Evolutionary conservation across 2,113 vertebrate genomes (phyloP).

Genomic region (Neolamprologus modestus): DNA sequence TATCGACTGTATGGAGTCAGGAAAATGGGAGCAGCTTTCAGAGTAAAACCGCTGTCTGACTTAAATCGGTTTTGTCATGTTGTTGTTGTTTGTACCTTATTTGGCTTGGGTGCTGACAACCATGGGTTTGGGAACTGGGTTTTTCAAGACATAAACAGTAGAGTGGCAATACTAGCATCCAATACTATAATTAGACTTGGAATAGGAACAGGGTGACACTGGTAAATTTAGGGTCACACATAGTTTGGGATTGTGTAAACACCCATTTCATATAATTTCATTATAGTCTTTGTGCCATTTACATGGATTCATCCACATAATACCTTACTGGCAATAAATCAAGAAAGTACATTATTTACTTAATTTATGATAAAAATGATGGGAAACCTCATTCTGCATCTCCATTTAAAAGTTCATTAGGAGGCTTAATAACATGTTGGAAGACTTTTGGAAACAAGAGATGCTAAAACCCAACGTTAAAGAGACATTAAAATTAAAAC

Average conservation of each 20-base stretch:
- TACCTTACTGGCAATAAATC: not conserved
- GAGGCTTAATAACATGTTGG: not conserved
- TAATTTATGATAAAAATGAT: not conserved
- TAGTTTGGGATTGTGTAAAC: not conserved
- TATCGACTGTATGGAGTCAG: constrained; percentile 31
- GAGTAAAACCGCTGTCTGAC: constrained; percentile 23
- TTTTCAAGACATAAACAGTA: constrained; percentile 9
- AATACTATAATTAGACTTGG: not conserved
- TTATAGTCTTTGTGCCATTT: not conserved
- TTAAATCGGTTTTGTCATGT: constrained; percentile 50
- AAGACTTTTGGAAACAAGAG: not conserved
- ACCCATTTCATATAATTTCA: not conserved
- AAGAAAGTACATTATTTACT: not conserved
- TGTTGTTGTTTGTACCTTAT: constrained; percentile 29
- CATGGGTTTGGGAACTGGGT: not conserved
- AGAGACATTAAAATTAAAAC: not conserved
- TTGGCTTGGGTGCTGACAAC: constrained; percentile 26
- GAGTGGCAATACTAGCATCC: not conserved
- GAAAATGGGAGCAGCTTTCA: constrained; percentile 20
- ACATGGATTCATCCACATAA: not conserved
- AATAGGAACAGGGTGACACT: not conserved
- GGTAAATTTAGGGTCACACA: not conserved
- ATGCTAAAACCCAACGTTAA: not conserved
- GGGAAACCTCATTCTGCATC: not conserved
- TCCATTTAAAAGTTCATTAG: not conserved